phyloP scores from a whole-genome alignment of 2,113 vertebrate genomes.

The Antennarius striatus region DNA sequence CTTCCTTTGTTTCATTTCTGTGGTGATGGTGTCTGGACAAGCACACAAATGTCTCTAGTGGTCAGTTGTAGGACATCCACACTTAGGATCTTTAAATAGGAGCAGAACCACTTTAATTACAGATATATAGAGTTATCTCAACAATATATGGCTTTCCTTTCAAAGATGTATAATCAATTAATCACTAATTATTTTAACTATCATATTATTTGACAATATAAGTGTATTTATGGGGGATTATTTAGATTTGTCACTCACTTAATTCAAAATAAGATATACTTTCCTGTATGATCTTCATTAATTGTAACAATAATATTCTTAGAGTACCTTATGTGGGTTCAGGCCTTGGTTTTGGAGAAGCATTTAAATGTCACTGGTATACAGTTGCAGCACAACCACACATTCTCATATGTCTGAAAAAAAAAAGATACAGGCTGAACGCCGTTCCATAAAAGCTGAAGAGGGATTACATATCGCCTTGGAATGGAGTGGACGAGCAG shows the following conservation, averaged over 20 bases:
- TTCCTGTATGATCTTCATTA: constrained; percentile 8
- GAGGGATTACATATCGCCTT: constrained; percentile 62
- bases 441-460: constrained; percentile 64
- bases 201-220: background rate
- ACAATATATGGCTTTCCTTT: background rate
- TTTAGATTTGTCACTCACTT: constrained; percentile 16
- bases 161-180: too few relatives aligned
- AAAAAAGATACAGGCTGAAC: constrained; percentile 45
- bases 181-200: background rate
- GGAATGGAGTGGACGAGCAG: constrained; percentile 62
- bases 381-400: constrained; percentile 54
- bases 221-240: too few relatives aligned
- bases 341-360: constrained; percentile 55
- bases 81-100: background rate
- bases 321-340: constrained; percentile 3
- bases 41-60: constrained; percentile 36
- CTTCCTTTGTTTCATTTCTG: background rate
- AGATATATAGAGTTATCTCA: background rate
- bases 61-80: constrained; percentile 32
- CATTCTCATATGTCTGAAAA: constrained; percentile 65
- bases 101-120: background rate
- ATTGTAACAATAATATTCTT: constrained; percentile 4
- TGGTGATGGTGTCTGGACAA: constrained; percentile 20
- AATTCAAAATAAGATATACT: constrained; percentile 24
- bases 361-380: constrained; percentile 70